Evolutionary conservation across 2,113 vertebrate species (phyloP).

Genomic region (Psittacus erithacus): DNA sequence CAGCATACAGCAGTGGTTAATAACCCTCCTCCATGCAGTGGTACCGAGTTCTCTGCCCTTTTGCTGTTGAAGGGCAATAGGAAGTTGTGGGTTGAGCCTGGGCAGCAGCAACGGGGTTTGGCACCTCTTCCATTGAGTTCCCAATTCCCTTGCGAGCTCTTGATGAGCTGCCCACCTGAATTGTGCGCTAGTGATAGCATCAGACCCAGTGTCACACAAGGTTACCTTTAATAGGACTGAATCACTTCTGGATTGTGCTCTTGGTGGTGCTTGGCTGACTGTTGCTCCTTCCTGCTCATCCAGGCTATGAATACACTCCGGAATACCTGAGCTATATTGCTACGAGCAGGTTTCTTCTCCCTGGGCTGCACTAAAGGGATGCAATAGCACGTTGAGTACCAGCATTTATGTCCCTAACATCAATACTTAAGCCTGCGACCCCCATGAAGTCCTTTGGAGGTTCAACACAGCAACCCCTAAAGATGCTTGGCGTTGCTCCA

Average conservation of each 20-base stretch:
- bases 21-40: not conserved
- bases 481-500: not conserved
- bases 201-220: not conserved
- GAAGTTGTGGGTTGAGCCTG: not conserved
- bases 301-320: not conserved
- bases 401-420: not conserved
- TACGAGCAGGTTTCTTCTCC: not conserved
- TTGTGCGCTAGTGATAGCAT: not conserved
- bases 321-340: not conserved
- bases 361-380: not conserved
- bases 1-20: not conserved
- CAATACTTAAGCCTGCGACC: not conserved
- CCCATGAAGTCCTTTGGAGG: not conserved
- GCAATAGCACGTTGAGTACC: not conserved
- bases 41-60: not conserved
- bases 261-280: not conserved
- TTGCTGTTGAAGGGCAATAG: not conserved
- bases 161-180: not conserved
- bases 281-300: not conserved
- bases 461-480: not conserved
- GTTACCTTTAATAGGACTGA: not conserved
- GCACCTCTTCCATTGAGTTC: not conserved
- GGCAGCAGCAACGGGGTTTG: not conserved
- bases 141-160: not conserved
- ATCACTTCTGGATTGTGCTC: not conserved